Conservation (phyloP, 1,140 invertebrate species). For the Melipona quadrifasciata region DNA sequence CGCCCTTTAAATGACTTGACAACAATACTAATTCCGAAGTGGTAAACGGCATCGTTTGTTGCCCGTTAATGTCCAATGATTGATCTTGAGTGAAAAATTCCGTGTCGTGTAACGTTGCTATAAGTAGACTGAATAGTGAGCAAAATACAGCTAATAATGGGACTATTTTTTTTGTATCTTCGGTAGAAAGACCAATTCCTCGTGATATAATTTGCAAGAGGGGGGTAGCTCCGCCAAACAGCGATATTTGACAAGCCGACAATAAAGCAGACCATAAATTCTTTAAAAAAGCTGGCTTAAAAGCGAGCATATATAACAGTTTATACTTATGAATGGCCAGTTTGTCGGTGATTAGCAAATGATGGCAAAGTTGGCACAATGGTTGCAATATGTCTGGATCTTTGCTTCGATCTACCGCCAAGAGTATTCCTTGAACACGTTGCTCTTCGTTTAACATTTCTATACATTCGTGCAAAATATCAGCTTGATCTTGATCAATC, state of each 20-base stretch:
- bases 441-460: slow-evolving; percentile 86
- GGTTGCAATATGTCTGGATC: slow-evolving; percentile 84
- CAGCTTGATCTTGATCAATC: slow-evolving; percentile 76
- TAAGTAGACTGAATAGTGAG: slow-evolving; percentile 90
- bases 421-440: slow-evolving; percentile 84
- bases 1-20: slow-evolving; percentile 88
- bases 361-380: slow-evolving; percentile 90
- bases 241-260: slow-evolving; percentile 82
- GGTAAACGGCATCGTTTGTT: slow-evolving; percentile 85
- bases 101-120: slow-evolving; percentile 93
- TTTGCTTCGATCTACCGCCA: slow-evolving; percentile 84
- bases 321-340: slow-evolving; percentile 91
- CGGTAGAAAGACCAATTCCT: slow-evolving; percentile 85
- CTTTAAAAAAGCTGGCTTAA: slow-evolving; percentile 91
- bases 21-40: slow-evolving; percentile 85
- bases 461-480: slow-evolving; percentile 82
- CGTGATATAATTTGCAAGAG: slow-evolving; percentile 88
- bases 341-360: slow-evolving; percentile 88
- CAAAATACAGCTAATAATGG: slow-evolving; percentile 93
- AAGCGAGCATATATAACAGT: slow-evolving; percentile 92
- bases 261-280: slow-evolving; percentile 88
- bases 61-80: slow-evolving; percentile 58
- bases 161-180: slow-evolving; percentile 88
- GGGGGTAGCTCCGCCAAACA: slow-evolving; percentile 85
- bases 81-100: slow-evolving; percentile 87